A percentile compares a stretch with the other conserved stretches of the same genome.
Evolutionary conservation across 2,113 vertebrate species (phyloP).

Genomic region (Malurus cyaneus): DNA sequence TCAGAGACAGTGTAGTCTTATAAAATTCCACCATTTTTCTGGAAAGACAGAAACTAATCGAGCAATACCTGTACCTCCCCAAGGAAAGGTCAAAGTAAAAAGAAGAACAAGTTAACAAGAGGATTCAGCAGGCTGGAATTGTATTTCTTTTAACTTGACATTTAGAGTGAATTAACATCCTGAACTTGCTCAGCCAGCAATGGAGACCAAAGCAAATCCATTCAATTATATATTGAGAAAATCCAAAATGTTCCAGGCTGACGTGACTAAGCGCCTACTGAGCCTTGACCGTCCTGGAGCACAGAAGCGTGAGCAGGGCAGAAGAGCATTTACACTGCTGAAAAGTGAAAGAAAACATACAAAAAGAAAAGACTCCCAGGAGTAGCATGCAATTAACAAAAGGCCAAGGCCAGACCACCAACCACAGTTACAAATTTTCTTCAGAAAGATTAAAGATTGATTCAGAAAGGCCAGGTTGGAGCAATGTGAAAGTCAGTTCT

Average conservation of each 20-base stretch:
- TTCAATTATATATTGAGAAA: not conserved
- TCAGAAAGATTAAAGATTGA: not conserved
- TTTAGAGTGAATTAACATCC: not conserved
- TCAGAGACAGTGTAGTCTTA: not conserved
- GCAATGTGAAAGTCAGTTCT: not conserved
- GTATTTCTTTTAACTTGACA: conserved; percentile 25
- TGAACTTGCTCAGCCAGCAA: not conserved
- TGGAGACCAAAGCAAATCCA: not conserved
- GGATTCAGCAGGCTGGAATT: not conserved
- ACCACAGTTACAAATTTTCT: not conserved
- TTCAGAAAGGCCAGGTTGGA: not conserved
- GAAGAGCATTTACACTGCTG: not conserved
- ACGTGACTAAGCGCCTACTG: not conserved
- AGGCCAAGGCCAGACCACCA: not conserved
- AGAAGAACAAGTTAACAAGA: conserved; percentile 31
- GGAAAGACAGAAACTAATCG: not conserved
- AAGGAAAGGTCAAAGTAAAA: conserved; percentile 29
- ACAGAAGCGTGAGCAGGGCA: not conserved
- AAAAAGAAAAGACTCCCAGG: not conserved
- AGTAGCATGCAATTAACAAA: not conserved
- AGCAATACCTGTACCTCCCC: not conserved
- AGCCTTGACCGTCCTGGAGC: not conserved
- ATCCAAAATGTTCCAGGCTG: not conserved
- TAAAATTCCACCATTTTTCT: not conserved
- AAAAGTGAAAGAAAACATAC: not conserved